These are phyloP conservation scores for Epinotia bilunana DNA, from an alignment of 2,888 invertebrate species.

Conservation along the genomic window DNA sequence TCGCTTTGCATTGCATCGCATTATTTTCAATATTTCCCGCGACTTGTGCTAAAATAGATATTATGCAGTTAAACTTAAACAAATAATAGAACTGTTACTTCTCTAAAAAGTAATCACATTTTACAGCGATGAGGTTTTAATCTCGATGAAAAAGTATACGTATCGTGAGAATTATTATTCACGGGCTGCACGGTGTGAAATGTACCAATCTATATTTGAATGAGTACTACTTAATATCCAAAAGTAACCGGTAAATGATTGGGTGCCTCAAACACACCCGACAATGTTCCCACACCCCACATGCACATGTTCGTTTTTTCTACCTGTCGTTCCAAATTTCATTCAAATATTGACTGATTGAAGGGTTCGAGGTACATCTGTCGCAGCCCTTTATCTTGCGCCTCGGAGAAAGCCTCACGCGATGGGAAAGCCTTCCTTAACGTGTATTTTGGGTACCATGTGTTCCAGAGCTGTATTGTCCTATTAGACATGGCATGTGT, in stretches of 20 bases:
- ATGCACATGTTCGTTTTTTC: slow-evolving; percentile 50
- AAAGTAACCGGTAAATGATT: slow-evolving; percentile 15
- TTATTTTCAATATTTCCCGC: not conserved
- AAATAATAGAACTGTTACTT: no score
- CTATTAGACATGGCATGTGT: slow-evolving; percentile 56
- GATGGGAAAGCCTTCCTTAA: slow-evolving; percentile 55
- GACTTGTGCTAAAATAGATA: not conserved
- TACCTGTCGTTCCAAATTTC: slow-evolving; percentile 57
- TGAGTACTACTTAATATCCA: not conserved
- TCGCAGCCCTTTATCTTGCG: slow-evolving; percentile 60
- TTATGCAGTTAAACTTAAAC: not conserved
- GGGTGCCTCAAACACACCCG: slow-evolving; percentile 10
- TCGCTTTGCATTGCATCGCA: not conserved
- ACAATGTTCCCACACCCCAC: slow-evolving; percentile 55
- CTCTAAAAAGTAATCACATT: no score
- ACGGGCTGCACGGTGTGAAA: not conserved
- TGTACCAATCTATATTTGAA: not conserved
- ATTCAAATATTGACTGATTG: slow-evolving; percentile 84
- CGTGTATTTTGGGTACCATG: slow-evolving; percentile 62
- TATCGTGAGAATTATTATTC: not conserved
- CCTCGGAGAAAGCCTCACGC: slow-evolving; percentile 68
- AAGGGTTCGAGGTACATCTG: slow-evolving; percentile 80
- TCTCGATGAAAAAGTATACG: no score
- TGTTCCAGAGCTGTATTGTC: slow-evolving; percentile 62
- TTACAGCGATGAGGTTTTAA: no score